These are phyloP conservation scores for Ectemnius continuus DNA, from an alignment of 2,888 invertebrate species.

Conservation along the genomic window DNA sequence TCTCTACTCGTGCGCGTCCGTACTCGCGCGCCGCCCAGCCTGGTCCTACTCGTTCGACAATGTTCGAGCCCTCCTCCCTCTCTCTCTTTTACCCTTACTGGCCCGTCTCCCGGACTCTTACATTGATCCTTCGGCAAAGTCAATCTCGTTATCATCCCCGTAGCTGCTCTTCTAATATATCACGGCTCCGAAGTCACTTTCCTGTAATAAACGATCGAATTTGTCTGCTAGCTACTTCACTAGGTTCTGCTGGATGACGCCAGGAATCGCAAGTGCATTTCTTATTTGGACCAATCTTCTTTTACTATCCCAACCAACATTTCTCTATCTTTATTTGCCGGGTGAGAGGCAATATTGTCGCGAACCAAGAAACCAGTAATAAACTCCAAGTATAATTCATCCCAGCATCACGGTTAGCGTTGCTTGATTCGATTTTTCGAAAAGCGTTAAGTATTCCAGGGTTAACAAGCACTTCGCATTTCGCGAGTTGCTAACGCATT, in stretches of 20 bases:
- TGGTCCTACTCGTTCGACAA: slow-evolving; percentile 21
- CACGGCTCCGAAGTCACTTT: background rate
- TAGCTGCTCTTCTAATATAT: slow-evolving; percentile 16
- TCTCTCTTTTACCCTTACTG: background rate
- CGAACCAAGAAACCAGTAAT: too few relatives aligned
- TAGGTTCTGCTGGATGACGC: background rate
- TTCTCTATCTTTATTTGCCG: too few relatives aligned
- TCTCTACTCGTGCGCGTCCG: slow-evolving; percentile 51
- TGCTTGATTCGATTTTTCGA: too few relatives aligned
- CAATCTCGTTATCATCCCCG: slow-evolving; percentile 34
- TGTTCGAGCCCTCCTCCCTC: slow-evolving; percentile 21
- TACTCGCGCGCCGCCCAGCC: slow-evolving; percentile 21
- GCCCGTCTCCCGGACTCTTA: slow-evolving; percentile 11
- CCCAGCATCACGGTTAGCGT: too few relatives aligned
- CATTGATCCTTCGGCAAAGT: slow-evolving; percentile 37
- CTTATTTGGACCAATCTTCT: background rate
- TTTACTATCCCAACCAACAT: background rate
- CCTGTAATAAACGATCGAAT: slow-evolving; percentile 3
- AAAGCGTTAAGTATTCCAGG: too few relatives aligned
- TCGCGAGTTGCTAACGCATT: too few relatives aligned
- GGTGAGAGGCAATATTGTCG: too few relatives aligned
- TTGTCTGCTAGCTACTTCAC: background rate
- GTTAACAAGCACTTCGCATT: too few relatives aligned
- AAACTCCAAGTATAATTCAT: too few relatives aligned
- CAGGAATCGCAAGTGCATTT: background rate